Conservation (phyloP, 92 coral and sea anemone species). For the Pocillopora meandrina region DNA sequence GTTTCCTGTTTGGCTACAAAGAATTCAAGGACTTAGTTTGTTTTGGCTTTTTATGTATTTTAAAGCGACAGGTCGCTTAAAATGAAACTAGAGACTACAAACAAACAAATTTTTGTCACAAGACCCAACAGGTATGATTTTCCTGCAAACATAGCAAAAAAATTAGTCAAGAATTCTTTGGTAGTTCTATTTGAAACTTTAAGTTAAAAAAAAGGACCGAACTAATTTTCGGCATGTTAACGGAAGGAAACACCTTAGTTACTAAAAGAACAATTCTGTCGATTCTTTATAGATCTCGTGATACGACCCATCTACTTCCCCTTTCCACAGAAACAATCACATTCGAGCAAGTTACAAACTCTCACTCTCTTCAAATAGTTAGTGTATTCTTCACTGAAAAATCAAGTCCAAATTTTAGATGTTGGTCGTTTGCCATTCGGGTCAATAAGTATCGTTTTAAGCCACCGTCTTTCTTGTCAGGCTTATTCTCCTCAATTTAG, state of each 20-base stretch:
- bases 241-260: neutral
- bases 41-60: neutral
- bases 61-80: neutral
- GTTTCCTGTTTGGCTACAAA: conserved; percentile 32
- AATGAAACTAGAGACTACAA: neutral
- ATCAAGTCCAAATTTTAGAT: neutral
- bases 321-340: too few relatives aligned
- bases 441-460: neutral
- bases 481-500: neutral
- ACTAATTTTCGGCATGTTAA: neutral
- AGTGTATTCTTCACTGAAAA: too few relatives aligned
- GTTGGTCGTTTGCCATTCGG: neutral
- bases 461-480: neutral
- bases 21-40: neutral
- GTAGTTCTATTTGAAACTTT: too few relatives aligned
- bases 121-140: neutral
- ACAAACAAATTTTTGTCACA: neutral
- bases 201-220: too few relatives aligned
- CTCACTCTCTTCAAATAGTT: too few relatives aligned
- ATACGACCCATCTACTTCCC: too few relatives aligned
- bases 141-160: neutral
- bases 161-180: neutral
- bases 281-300: too few relatives aligned
- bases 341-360: too few relatives aligned
- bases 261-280: too few relatives aligned